phyloP scores from a whole-genome alignment of 2,113 vertebrate genomes.

The Phaetusa simplex region DNA sequence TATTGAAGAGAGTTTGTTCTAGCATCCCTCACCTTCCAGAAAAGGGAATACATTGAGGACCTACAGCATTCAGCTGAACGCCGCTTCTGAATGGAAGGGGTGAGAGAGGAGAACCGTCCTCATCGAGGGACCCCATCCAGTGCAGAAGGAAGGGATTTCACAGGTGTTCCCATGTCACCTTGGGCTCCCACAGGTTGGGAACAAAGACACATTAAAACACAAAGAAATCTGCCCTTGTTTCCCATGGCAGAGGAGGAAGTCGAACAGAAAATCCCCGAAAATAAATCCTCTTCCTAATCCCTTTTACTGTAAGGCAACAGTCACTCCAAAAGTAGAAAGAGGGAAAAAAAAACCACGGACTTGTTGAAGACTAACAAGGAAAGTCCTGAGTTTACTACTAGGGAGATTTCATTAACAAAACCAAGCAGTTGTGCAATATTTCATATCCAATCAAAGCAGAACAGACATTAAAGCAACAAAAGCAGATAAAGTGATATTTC shows the following conservation, averaged over 20 bases:
- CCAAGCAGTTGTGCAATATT: background rate
- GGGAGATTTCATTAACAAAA: background rate
- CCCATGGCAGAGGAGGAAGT: background rate
- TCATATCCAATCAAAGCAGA: background rate
- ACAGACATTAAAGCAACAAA: background rate
- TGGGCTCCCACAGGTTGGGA: background rate
- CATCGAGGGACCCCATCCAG: background rate
- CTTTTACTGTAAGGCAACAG: background rate
- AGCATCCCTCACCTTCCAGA: background rate
- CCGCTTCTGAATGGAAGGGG: background rate
- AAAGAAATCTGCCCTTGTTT: background rate
- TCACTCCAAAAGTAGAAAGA: background rate
- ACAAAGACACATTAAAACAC: background rate
- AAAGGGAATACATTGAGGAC: background rate
- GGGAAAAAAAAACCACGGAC: background rate
- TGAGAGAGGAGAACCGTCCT: background rate
- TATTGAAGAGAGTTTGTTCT: background rate
- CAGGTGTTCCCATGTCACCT: background rate
- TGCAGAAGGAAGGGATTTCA: background rate
- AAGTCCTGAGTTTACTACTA: background rate
- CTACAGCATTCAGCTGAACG: background rate
- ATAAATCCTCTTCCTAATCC: background rate
- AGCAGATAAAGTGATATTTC: background rate
- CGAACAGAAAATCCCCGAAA: background rate
- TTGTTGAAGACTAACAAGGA: background rate